These are phyloP conservation scores for Dipodomys spectabilis DNA, from an alignment of 2,113 vertebrate species.

Conservation along the genomic window DNA sequence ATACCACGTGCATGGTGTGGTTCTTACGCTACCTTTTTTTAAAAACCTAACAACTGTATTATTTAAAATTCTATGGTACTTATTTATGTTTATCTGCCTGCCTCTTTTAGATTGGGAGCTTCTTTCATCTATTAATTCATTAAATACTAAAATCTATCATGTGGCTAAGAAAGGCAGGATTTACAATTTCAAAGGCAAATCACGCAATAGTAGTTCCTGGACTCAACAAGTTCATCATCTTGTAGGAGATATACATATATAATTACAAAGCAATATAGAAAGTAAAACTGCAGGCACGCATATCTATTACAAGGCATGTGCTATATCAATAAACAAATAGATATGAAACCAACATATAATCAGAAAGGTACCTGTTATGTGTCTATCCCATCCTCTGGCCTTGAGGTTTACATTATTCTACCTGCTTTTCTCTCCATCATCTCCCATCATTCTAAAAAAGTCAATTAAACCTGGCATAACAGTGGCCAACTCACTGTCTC, in stretches of 20 bases:
- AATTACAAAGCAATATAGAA: background rate
- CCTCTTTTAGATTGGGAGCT: slow-evolving; percentile 1
- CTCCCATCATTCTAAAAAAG: background rate
- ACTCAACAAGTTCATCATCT: slow-evolving; percentile 16
- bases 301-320: slow-evolving; percentile 25
- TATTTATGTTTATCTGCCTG: background rate
- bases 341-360: background rate
- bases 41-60: background rate
- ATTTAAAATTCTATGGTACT: slow-evolving; percentile 21
- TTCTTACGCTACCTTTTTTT: too few relatives aligned
- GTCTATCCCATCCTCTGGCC: background rate
- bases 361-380: background rate
- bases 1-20: too few relatives aligned
- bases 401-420: background rate
- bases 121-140: slow-evolving; percentile 20
- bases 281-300: background rate
- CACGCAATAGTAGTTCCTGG: background rate
- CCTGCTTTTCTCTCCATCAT: background rate
- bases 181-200: slow-evolving; percentile 15
- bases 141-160: background rate
- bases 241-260: background rate
- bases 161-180: background rate
- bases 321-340: background rate
- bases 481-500: background rate
- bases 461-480: background rate